Base-by-base conservation (phyloP, 2,113 vertebrate species). In the Trachemys scripta region DNA sequence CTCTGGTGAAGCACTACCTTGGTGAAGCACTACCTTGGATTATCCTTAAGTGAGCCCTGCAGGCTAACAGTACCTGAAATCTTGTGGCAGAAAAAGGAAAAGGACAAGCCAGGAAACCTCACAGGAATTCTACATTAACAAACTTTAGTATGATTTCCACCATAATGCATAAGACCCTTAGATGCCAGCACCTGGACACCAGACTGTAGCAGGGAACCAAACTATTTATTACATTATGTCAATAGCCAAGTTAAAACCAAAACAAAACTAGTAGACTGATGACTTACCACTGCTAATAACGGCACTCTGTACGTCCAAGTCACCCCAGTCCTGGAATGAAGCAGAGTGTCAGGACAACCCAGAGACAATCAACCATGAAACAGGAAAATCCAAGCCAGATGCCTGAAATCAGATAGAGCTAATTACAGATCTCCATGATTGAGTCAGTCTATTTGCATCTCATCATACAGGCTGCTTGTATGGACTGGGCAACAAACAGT, bases 351-450 rank as follows among this genome's bases (percentile, higher is more conserved):
- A 97, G 54, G 2, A 78, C 1, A 89, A 17, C 0, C 0, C 38
- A 49, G 22, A n/a, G 31, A 45, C 2, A 51, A n/a, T 7, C 10
- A 82, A 47, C 19, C 4, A 31, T 2, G 9, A 0, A 0, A 56
- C 3, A 12, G 5, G 5, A 4, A 89, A 42, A 65, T 4, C 25
- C 17, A 78, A 9, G 16, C 1, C 86, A 86, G 12, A 75, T 59
- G 96, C 98, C 97, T 84, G 87, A 51, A 62, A 79, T 99, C 98
- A 99, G 98, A 96, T 99, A 99, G 98, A 99, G 98, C 98, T 99
- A 99, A 99, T 98, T 93, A 94, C 88, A 97, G 93, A 98, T 97
- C 96, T 98, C 98, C 98, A 99, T 1, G 5, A 78, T 38, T 84
- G 92, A 98, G 97, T 98, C 98, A 98, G 96, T 93, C 89, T 54